phyloP scores from a whole-genome alignment of 2,113 vertebrate genomes.

The Nesospiza acunhae region DNA sequence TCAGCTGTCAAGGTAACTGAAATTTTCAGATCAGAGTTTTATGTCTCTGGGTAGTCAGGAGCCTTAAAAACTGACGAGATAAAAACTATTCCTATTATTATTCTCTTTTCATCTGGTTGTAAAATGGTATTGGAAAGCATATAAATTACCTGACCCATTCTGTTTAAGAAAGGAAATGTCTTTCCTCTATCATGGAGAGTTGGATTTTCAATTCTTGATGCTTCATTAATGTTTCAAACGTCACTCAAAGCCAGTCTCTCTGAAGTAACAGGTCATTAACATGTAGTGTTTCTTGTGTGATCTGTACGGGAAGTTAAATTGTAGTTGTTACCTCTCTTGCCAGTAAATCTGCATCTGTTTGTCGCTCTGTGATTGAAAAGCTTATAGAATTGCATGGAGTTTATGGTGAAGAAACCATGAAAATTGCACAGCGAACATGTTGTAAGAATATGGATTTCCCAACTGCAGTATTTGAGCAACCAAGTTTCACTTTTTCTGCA shows the following conservation, averaged over 20 bases:
- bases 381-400: neutral
- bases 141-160: neutral
- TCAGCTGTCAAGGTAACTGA: neutral
- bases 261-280: neutral
- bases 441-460: neutral
- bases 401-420: neutral
- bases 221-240: neutral
- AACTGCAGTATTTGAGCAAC: neutral
- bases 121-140: neutral
- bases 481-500: neutral
- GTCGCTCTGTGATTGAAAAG: neutral
- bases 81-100: neutral
- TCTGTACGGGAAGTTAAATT: neutral
- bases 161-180: neutral
- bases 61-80: neutral
- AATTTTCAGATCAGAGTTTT: neutral
- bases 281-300: neutral
- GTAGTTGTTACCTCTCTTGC: neutral
- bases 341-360: neutral
- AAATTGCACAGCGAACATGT: accelerated
- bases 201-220: neutral
- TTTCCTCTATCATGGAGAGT: neutral
- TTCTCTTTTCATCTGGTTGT: neutral
- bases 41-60: neutral
- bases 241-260: neutral